A percentile compares a stretch with the other conserved stretches of the same genome.
phyloP scores from a whole-genome alignment of 2,113 vertebrate species.

The Poeciliopsis prolifica region DNA sequence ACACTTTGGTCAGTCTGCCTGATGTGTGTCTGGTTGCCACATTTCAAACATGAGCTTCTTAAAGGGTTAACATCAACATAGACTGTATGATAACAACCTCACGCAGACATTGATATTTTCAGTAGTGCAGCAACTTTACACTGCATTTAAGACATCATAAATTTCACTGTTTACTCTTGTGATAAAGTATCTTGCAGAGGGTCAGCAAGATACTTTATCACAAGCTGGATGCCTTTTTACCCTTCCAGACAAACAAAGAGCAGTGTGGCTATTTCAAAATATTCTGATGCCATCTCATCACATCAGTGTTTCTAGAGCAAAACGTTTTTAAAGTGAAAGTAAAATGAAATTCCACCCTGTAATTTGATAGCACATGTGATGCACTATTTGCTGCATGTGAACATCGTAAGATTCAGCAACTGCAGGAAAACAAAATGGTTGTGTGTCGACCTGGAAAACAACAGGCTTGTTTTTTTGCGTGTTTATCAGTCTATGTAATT shows the following conservation, averaged over 20 bases:
- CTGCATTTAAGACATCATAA: neutral
- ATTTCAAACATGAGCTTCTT: neutral
- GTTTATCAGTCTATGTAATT: neutral
- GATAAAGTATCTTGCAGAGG: neutral
- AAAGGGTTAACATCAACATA: neutral
- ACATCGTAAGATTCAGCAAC: neutral
- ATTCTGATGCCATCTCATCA: neutral
- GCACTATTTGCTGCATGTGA: neutral
- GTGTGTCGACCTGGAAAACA: neutral
- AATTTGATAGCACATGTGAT: neutral
- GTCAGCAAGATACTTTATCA: neutral
- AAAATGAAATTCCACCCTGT: neutral
- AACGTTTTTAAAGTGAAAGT: neutral
- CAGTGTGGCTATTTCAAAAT: neutral
- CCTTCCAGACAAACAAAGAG: neutral
- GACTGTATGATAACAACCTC: neutral
- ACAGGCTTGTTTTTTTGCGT: neutral
- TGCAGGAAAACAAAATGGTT: neutral
- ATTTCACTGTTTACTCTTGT: neutral
- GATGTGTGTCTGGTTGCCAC: neutral
- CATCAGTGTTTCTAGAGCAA: neutral
- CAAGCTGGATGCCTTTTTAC: neutral
- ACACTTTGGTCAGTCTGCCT: neutral
- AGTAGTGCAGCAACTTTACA: neutral
- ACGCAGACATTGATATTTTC: neutral